Percentiles rank a stretch among this genome's conserved stretches.
Evolutionary conservation across 2,113 vertebrate genomes (phyloP).

Genomic region (Numenius arquata): DNA sequence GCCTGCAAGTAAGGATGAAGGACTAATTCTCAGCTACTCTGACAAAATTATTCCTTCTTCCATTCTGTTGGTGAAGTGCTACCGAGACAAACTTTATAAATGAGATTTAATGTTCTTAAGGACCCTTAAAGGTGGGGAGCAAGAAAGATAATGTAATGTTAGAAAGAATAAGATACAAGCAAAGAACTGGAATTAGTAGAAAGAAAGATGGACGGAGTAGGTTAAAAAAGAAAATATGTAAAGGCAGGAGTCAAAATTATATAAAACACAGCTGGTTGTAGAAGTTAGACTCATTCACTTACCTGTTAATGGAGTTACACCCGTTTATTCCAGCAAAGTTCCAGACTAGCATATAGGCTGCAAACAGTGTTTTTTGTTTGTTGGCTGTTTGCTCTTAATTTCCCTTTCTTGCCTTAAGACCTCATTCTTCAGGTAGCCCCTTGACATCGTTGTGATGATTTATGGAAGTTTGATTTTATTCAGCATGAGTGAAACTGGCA

Average conservation of each 20-base stretch:
- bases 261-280: background rate
- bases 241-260: background rate
- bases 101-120: background rate
- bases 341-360: background rate
- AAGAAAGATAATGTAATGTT: background rate
- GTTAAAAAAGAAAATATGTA: background rate
- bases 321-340: background rate
- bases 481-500: background rate
- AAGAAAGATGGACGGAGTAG: background rate
- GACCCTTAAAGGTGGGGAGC: background rate
- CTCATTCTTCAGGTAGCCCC: background rate
- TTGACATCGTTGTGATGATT: background rate
- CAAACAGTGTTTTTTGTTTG: background rate
- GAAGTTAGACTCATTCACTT: background rate
- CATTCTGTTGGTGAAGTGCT: background rate
- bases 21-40: background rate
- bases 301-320: background rate
- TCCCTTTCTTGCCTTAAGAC: background rate
- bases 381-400: background rate
- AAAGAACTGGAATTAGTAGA: background rate
- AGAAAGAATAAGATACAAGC: background rate
- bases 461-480: background rate
- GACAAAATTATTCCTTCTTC: background rate
- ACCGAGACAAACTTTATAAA: background rate
- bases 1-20: background rate